Evolutionary conservation across 2,113 vertebrate species (phyloP).

Genomic region (Gasterosteus aculeatus): DNA sequence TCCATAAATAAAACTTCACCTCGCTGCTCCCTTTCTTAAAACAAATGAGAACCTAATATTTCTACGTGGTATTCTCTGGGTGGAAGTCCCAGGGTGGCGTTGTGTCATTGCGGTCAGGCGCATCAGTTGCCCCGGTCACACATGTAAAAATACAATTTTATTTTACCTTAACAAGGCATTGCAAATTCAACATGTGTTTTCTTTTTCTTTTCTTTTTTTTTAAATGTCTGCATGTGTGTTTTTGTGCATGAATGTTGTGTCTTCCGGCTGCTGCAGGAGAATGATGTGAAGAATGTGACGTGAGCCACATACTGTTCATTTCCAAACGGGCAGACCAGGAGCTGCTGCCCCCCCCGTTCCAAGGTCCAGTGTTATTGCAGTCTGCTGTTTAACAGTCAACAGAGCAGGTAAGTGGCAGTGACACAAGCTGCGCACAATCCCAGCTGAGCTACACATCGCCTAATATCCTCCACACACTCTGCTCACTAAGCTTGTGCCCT

Average conservation of each 20-base stretch:
- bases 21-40: too few relatives aligned
- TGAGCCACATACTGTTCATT: constrained; percentile 42
- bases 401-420: constrained; percentile 59
- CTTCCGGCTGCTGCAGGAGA: neutral
- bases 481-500: neutral
- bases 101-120: too few relatives aligned
- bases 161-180: neutral
- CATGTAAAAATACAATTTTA: too few relatives aligned
- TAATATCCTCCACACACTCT: constrained; percentile 14
- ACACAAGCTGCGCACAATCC: neutral
- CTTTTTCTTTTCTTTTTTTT: neutral
- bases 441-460: constrained; percentile 25
- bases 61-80: too few relatives aligned
- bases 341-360: constrained; percentile 28
- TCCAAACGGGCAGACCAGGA: constrained; percentile 27
- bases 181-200: neutral
- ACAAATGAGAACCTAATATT: too few relatives aligned
- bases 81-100: too few relatives aligned
- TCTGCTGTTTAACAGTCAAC: constrained; percentile 61
- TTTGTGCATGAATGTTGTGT: neutral
- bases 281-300: constrained; percentile 38
- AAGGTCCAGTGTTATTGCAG: constrained; percentile 41
- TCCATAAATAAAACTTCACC: too few relatives aligned
- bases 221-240: neutral
- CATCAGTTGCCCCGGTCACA: too few relatives aligned